Evolutionary conservation across 2,797 vertebrate genomes (phyloP), one percentile per base, ranked within the genome.

Genomic region (Trematomus bernacchii): DNA sequence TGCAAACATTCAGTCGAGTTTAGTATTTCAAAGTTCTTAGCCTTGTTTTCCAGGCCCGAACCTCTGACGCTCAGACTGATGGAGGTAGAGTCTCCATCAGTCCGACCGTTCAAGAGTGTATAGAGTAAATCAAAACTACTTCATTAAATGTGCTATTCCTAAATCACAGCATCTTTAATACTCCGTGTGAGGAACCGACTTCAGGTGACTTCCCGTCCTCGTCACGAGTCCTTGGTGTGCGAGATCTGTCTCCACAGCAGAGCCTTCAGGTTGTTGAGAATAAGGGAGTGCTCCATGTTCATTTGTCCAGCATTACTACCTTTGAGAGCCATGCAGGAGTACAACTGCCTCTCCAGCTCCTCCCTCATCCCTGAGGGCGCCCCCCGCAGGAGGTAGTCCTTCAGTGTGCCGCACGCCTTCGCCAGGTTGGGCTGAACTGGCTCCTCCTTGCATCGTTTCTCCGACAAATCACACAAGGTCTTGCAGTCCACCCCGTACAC

Each of bases 181-280:
- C 27, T 80, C 69, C 12, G 3, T 0, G 4, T 55, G 66, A 50
- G 30, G 48, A 69, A 9, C 27, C 9, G 27, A 58, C 42, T 40
- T 57, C 48, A 54, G 42, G 16, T 6, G 53, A 27, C 48, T n/a
- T 46, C 50, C 13, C 51, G 63, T 53, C 30, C 66, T 69, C 0
- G 80, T 92, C 93, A 98, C 0, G 98, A 99, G 91, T 99, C 98
- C 90, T 98, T 99, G 57, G 97, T 99, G 88, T 99, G 97, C 10
- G 98, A 99, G 93, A 99, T 99, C 94, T 98, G 98, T 90, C 96
- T 99, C 98, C 98, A 99, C 86, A 99, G 91, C 90, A 99, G 95
- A 68, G 98, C 97, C 91, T 99, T 99, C 87, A 99, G 93, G 88
- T 98, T 99, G 94, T 99, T 99, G 64, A 99, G 95, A 89, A 99